phyloP scores from a whole-genome alignment of 1,140 invertebrate species.

The Periplaneta americana region DNA sequence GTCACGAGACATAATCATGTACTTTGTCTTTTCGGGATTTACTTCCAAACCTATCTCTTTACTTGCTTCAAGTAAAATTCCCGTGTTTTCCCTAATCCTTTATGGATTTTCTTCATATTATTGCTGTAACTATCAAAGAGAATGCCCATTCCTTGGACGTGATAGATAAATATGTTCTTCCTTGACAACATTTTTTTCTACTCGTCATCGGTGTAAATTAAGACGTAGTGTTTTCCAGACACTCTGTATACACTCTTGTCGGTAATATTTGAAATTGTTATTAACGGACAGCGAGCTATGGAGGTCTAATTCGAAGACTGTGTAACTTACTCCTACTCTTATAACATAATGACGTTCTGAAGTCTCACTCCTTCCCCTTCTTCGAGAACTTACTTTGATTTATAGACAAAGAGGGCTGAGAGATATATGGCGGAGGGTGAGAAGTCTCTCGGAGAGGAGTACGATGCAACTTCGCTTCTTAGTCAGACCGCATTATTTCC shows the following conservation, averaged over 20 bases:
- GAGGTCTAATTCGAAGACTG: too few species aligned
- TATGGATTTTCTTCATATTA: too few species aligned
- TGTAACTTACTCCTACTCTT: neutral
- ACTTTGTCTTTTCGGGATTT: too few species aligned
- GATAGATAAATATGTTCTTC: too few species aligned
- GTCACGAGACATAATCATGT: too few species aligned
- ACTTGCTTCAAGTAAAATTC: too few species aligned
- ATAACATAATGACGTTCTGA: neutral
- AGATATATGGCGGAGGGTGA: neutral
- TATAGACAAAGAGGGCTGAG: neutral
- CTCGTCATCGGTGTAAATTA: neutral
- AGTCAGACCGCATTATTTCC: neutral
- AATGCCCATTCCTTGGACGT: too few species aligned
- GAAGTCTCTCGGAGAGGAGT: neutral
- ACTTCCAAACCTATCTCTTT: too few species aligned
- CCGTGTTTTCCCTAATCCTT: too few species aligned
- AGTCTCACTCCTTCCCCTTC: neutral
- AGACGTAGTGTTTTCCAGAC: neutral
- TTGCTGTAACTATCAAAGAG: too few species aligned
- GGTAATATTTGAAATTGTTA: neutral
- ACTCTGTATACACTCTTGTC: neutral
- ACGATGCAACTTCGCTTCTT: neutral
- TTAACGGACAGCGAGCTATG: neutral
- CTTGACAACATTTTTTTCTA: too few species aligned
- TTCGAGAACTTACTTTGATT: neutral